Evolutionary conservation across 2,113 vertebrate species (phyloP).

Genomic region (Coptodon bakossiorum): DNA sequence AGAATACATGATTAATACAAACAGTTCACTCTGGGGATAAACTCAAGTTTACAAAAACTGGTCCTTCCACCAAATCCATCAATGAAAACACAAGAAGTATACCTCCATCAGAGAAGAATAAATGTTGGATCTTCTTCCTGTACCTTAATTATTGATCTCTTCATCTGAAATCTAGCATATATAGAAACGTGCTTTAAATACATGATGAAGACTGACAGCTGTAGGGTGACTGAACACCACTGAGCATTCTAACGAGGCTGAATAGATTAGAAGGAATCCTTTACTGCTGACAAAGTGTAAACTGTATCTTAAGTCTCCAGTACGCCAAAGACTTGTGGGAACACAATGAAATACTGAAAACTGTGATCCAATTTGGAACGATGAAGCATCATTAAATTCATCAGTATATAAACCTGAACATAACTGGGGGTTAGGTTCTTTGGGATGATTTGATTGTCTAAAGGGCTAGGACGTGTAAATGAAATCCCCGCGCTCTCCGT

Average conservation of each 20-base stretch:
- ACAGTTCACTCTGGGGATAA: not conserved
- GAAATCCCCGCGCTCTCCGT: not conserved
- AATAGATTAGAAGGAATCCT: slow-evolving; percentile 55
- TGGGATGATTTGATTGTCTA: not conserved
- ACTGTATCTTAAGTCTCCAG: slow-evolving; percentile 12
- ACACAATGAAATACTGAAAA: not conserved
- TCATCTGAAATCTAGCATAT: not conserved
- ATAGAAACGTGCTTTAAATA: not conserved
- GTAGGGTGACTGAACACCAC: not conserved
- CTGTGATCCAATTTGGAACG: slow-evolving; percentile 18
- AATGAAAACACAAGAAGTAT: not conserved
- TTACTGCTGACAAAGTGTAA: slow-evolving; percentile 58
- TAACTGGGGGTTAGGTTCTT: not conserved
- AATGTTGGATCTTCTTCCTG: not conserved
- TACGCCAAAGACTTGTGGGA: slow-evolving; percentile 20
- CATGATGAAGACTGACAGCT: not conserved
- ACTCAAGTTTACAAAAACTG: not conserved
- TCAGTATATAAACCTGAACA: slow-evolving; percentile 3
- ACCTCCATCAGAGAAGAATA: not conserved
- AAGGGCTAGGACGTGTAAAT: not conserved
- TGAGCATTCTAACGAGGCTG: slow-evolving; percentile 45
- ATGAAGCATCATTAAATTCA: not conserved
- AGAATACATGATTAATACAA: not conserved
- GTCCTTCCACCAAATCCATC: not conserved
- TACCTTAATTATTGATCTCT: not conserved